phyloP scores from a whole-genome alignment of 1,140 invertebrate species.

The Portunus trituberculatus region DNA sequence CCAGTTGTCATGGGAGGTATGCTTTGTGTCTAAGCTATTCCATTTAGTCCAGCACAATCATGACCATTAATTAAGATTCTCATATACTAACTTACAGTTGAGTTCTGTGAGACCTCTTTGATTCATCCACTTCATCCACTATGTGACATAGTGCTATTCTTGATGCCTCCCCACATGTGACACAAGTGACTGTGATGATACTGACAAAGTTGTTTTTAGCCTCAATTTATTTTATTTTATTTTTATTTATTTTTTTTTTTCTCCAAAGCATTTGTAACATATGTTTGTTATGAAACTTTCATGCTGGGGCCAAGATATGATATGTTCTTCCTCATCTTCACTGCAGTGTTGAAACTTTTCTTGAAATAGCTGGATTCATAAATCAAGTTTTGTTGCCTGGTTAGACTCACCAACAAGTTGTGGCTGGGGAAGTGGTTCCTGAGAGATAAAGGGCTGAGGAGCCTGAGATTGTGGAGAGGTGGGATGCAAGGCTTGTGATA shows the following conservation, averaged over 20 bases:
- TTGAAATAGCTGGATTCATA: too few species aligned
- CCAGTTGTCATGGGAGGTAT: background rate
- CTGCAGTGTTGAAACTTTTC: too few species aligned
- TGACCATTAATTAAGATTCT: background rate
- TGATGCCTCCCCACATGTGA: background rate
- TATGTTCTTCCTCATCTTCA: too few species aligned
- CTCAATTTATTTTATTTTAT: too few species aligned
- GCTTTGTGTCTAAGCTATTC: background rate
- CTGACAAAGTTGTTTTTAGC: background rate
- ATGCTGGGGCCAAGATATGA: too few species aligned
- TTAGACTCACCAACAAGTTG: too few species aligned
- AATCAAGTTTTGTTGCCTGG: too few species aligned
- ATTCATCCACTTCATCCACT: background rate
- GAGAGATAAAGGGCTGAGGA: too few species aligned
- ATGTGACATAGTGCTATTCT: background rate
- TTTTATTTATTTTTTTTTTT: too few species aligned
- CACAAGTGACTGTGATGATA: background rate
- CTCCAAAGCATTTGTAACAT: background rate
- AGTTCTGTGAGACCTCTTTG: background rate
- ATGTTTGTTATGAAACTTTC: background rate
- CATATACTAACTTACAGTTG: conserved; percentile 9
- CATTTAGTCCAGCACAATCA: background rate
- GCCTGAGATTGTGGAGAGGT: too few species aligned
- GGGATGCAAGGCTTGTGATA: too few species aligned
- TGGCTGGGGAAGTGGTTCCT: too few species aligned